Conservation (phyloP, 2,888 invertebrate species). For the Isoperla grammatica region DNA sequence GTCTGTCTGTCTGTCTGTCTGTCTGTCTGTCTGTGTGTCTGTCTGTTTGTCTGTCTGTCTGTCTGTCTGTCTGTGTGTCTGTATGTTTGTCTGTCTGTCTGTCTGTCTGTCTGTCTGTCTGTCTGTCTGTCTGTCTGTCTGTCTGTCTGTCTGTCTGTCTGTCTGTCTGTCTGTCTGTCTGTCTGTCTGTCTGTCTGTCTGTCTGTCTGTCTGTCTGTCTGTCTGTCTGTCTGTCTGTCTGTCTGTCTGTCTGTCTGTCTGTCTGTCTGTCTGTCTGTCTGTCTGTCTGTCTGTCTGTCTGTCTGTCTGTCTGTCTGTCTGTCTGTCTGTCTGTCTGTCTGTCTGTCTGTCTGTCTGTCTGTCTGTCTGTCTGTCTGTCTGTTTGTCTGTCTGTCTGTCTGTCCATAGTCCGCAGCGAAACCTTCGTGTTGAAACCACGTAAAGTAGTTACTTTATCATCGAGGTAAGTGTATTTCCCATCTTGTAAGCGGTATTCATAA, state of each 20-base stretch:
- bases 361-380: too few species aligned
- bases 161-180: slow-evolving; percentile 20
- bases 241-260: slow-evolving; percentile 19
- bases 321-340: slow-evolving; percentile 21
- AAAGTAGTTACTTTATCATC: too few species aligned
- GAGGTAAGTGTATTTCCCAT: too few species aligned
- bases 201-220: slow-evolving; percentile 21
- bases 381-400: too few species aligned
- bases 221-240: slow-evolving; percentile 20
- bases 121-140: slow-evolving; percentile 20
- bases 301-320: slow-evolving; percentile 21
- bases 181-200: slow-evolving; percentile 21
- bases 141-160: slow-evolving; percentile 18
- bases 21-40: slow-evolving; percentile 18
- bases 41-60: slow-evolving; percentile 21
- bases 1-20: slow-evolving; percentile 22
- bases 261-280: slow-evolving; percentile 19
- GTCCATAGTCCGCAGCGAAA: too few species aligned
- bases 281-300: slow-evolving; percentile 21
- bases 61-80: slow-evolving; percentile 21
- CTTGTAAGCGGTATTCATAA: too few species aligned
- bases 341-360: slow-evolving; percentile 19
- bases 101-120: slow-evolving; percentile 21
- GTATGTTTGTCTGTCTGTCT: too few species aligned
- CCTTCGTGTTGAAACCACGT: too few species aligned